Percentiles rank a stretch among this genome's conserved stretches.
These are phyloP conservation scores for Drosophila prosaltans DNA, from an alignment of 1,140 invertebrate species.

Conservation along the genomic window DNA sequence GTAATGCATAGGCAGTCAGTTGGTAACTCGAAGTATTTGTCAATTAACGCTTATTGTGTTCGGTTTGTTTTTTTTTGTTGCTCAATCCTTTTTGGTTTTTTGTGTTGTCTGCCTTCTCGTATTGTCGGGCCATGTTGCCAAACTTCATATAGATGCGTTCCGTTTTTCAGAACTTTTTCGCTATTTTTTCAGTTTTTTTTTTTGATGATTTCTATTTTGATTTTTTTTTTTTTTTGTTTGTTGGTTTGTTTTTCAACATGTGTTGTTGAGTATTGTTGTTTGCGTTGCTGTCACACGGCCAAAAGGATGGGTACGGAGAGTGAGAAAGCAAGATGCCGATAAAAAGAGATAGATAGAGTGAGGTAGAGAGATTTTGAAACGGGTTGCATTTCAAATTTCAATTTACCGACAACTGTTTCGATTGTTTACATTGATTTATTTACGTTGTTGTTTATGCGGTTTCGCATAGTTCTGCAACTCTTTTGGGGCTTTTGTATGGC, in stretches of 20 bases:
- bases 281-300: constrained; percentile 35
- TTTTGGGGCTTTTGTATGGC: constrained; percentile 30
- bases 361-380: constrained; percentile 19
- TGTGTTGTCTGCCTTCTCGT: constrained; percentile 23
- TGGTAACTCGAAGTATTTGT: constrained; percentile 45
- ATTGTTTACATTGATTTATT: constrained; percentile 82
- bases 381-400: constrained; percentile 77
- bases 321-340: constrained; percentile 25
- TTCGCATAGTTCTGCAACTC: constrained; percentile 21
- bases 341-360: background rate
- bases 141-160: constrained; percentile 30
- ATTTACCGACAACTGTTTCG: constrained; percentile 81
- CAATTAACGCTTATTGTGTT: constrained; percentile 65
- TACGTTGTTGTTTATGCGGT: constrained; percentile 68
- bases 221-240: constrained; percentile 10
- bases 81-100: background rate
- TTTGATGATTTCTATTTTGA: background rate
- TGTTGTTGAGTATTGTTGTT: constrained; percentile 33
- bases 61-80: constrained; percentile 1
- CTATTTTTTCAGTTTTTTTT: constrained; percentile 5
- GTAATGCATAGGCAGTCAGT: constrained; percentile 21
- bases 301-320: constrained; percentile 14
- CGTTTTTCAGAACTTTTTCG: background rate
- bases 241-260: constrained; percentile 30
- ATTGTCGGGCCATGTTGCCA: constrained; percentile 22